A percentile compares a stretch with the other conserved stretches of the same genome.
Conservation (phyloP, 2,888 invertebrate genomes). For the Hyles lineata region DNA sequence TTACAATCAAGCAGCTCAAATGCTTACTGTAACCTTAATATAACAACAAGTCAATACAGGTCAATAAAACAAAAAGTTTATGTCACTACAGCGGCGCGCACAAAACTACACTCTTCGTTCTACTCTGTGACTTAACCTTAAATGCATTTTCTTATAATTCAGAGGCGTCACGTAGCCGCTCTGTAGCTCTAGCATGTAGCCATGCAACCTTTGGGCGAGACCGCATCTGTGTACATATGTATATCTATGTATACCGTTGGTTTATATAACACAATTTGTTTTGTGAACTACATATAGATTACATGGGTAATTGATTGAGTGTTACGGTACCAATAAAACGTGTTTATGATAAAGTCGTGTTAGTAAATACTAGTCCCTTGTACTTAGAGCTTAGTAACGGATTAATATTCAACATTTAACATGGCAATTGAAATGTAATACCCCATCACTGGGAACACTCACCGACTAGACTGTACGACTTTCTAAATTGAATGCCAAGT, state of each 20-base stretch:
- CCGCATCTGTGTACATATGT: slow-evolving; percentile 4
- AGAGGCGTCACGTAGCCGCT: slow-evolving; percentile 79
- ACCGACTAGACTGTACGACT: slow-evolving; percentile 14
- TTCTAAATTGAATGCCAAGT: slow-evolving; percentile 29
- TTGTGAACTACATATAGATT: neutral
- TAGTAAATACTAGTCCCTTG: neutral
- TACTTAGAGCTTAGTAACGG: neutral
- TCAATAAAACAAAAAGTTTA: slow-evolving; percentile 45
- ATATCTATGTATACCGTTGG: neutral
- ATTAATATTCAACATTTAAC: slow-evolving; percentile 22
- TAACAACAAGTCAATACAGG: slow-evolving; percentile 11
- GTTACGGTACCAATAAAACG: neutral
- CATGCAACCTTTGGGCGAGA: slow-evolving; percentile 43
- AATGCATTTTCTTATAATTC: slow-evolving; percentile 85
- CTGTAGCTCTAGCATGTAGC: slow-evolving; percentile 42
- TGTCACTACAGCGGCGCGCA: slow-evolving; percentile 63
- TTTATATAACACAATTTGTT: neutral
- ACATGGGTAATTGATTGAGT: neutral
- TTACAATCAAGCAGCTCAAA: neutral
- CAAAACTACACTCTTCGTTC: slow-evolving; percentile 65
- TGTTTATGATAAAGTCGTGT: neutral
- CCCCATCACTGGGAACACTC: slow-evolving; percentile 37
- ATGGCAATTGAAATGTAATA: slow-evolving; percentile 31
- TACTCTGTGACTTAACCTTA: slow-evolving; percentile 69
- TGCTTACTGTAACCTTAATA: neutral